A percentile compares a stretch with the other conserved stretches of the same genome.
phyloP scores from a whole-genome alignment of 2,797 vertebrate genomes.

The Graptemys geographica region DNA sequence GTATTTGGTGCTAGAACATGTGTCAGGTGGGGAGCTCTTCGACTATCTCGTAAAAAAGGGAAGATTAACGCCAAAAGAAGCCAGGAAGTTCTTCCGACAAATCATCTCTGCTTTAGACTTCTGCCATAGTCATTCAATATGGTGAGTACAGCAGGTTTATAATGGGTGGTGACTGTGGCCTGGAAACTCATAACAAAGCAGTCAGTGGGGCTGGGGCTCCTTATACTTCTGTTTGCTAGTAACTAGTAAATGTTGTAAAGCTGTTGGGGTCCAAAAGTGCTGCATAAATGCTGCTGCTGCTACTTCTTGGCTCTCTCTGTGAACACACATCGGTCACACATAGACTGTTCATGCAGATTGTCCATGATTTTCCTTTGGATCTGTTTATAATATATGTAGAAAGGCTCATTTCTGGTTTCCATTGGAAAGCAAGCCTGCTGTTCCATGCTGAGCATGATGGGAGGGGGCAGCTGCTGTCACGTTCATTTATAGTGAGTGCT shows the following conservation, averaged over 20 bases:
- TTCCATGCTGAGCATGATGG: neutral
- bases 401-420: neutral
- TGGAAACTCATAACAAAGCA: neutral
- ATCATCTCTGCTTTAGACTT: slow-evolving; percentile 99
- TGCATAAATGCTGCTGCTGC: neutral
- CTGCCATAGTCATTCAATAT: slow-evolving; percentile 99
- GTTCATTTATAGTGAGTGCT: slow-evolving; percentile 13
- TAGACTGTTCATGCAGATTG: neutral
- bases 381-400: neutral
- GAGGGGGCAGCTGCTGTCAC: neutral
- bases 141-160: slow-evolving; percentile 83
- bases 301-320: neutral
- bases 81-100: slow-evolving; percentile 98
- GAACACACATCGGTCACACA: neutral
- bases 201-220: neutral
- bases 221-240: neutral
- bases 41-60: slow-evolving; percentile 99
- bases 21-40: slow-evolving; percentile 97
- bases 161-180: fast-evolving
- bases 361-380: neutral
- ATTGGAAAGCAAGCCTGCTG: neutral
- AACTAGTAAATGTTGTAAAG: neutral
- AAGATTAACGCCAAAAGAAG: slow-evolving; percentile 97
- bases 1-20: slow-evolving; percentile 98
- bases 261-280: neutral